Evolutionary conservation across 2,888 invertebrate genomes (phyloP), one percentile per base, ranked within the genome.

Genomic region (Drosophila austrosaltans): DNA sequence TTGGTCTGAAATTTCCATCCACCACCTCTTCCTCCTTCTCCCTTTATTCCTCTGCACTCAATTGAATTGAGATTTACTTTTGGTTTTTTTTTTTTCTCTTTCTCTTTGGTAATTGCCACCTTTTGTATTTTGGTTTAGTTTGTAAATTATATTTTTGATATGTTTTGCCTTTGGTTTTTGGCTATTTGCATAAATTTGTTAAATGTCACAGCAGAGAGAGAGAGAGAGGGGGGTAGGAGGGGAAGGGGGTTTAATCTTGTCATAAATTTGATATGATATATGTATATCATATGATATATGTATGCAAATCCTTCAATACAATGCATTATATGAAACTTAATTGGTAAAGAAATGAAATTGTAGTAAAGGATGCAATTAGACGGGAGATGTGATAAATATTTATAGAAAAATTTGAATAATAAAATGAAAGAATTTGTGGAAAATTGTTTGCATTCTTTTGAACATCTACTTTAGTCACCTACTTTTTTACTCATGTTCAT

Each of bases 61-160:
- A 79, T 78, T 65, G 54, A 72, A 87, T 77, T 69, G 82, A 62
- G 72, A 75, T 87, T 78, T 77, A 36, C 32, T 16, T 48, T 77
- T 16, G 40, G 64, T n/a, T 36, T 36, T 36, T 8, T 8, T 36
- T 10, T 58, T 25, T 6, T 16, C 36, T 53, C 25, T 72, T 12
- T 44, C 48, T 40, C 42, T 25, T 48, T 8, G 69, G 78, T 83
- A 88, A 88, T 84, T 88, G 83, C 81, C 76, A 73, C 39, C 81
- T 78, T 83, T 88, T 88, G 82, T 82, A 16, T 16, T 16, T 75
- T 67, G 81, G 66, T 78, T 77, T 86, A 86, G 86, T 87, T 80
- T 76, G 72, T 86, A 86, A 82, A 86, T 78, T 76, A 81, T 72
- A 78, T 40, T 68, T 58, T 7, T 12, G 22, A 53, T 61, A 20